These are phyloP conservation scores for Dendrolimus kikuchii DNA, from an alignment of 1,140 invertebrate genomes.

Conservation along the genomic window DNA sequence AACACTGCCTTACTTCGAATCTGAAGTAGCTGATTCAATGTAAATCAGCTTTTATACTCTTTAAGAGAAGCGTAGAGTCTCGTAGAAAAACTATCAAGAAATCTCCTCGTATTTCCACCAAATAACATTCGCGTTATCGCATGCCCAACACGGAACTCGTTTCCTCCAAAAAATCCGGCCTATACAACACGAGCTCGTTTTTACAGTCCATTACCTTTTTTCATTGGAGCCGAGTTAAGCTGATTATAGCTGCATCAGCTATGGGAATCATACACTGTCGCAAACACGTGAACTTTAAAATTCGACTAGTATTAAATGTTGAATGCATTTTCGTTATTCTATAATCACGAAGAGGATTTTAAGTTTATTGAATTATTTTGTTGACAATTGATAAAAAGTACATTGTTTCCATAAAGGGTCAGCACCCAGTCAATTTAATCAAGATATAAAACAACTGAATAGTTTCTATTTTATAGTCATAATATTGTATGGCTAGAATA, in stretches of 20 bases:
- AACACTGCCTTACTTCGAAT: too few species aligned
- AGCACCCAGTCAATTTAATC: slow-evolving; percentile 7
- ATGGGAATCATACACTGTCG: slow-evolving; percentile 18
- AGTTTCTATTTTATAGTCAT: not conserved
- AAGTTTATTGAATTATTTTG: slow-evolving; percentile 8
- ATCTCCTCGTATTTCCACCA: too few species aligned
- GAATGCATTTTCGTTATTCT: slow-evolving; percentile 9
- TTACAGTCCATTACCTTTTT: slow-evolving; percentile 51
- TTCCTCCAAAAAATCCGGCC: slow-evolving; percentile 18
- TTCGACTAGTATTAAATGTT: slow-evolving; percentile 4
- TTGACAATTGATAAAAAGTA: too few species aligned
- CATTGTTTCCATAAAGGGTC: not conserved
- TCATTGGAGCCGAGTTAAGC: slow-evolving; percentile 38
- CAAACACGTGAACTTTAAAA: slow-evolving; percentile 6
- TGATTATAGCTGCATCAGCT: slow-evolving; percentile 33
- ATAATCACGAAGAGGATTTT: not conserved
- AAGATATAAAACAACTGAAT: slow-evolving; percentile 5
- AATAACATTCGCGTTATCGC: too few species aligned
- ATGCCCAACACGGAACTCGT: not conserved
- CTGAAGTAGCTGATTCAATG: too few species aligned
- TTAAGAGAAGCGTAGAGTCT: too few species aligned
- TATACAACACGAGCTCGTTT: slow-evolving; percentile 30
- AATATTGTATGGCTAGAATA: too few species aligned
- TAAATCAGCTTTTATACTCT: too few species aligned
- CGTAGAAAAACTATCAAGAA: too few species aligned